phyloP scores from a whole-genome alignment of 2,797 vertebrate genomes.

The Leucoraja ocellata region DNA sequence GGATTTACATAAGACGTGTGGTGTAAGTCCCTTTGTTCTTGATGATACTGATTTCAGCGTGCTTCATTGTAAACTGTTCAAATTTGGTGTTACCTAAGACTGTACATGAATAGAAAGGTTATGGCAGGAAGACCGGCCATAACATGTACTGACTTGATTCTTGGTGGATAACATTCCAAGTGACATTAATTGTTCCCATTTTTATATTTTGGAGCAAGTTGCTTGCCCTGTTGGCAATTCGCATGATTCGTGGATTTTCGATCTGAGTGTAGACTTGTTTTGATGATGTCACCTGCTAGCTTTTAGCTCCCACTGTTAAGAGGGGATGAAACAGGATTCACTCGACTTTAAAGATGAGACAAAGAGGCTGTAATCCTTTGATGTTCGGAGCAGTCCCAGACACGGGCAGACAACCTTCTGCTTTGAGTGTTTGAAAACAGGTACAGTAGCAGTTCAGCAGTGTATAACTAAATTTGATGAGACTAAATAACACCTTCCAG shows the following conservation, averaged over 20 bases:
- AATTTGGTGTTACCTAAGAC: neutral
- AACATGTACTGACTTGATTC: neutral
- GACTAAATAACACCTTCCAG: slow-evolving; percentile 33
- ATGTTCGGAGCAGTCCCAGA: slow-evolving; percentile 61
- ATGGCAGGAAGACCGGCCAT: neutral
- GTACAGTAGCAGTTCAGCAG: slow-evolving; percentile 17
- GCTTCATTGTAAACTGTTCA: neutral
- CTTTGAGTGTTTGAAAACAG: slow-evolving; percentile 46
- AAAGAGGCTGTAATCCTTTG: slow-evolving; percentile 54
- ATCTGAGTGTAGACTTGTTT: slow-evolving; percentile 34
- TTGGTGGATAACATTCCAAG: neutral
- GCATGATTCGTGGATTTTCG: slow-evolving; percentile 10
- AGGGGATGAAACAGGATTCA: slow-evolving; percentile 46
- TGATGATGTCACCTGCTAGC: slow-evolving; percentile 23
- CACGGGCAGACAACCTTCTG: slow-evolving; percentile 58
- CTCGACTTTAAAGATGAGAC: slow-evolving; percentile 59
- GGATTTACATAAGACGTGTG: neutral
- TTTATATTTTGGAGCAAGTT: neutral
- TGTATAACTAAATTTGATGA: slow-evolving; percentile 17
- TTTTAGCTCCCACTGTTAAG: slow-evolving; percentile 36
- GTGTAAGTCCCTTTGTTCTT: too few species aligned
- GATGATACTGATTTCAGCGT: too few species aligned
- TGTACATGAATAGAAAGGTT: neutral
- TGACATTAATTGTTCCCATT: neutral
- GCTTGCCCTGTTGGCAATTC: slow-evolving; percentile 13